Percentiles rank a stretch among this genome's conserved stretches.
Conservation (phyloP, 2,113 vertebrate species). For the Lepisosteus osseus region DNA sequence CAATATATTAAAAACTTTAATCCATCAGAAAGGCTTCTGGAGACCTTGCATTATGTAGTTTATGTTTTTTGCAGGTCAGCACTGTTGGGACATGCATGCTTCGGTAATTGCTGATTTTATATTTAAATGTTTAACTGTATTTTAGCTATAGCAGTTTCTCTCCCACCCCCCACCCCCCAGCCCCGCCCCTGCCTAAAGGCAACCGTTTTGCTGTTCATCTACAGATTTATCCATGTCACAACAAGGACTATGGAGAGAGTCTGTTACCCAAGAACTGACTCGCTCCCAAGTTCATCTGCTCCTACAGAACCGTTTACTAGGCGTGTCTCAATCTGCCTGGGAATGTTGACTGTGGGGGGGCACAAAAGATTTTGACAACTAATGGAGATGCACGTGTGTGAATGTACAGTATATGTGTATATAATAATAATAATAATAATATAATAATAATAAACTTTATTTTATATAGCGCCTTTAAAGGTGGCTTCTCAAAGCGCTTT, state of each 20-base stretch:
- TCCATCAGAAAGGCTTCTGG: background rate
- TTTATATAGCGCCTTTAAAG: no score
- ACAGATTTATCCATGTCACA: slow-evolving; percentile 65
- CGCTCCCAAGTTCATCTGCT: background rate
- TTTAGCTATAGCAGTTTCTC: background rate
- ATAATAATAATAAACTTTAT: no score
- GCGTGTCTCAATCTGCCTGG: slow-evolving; percentile 57
- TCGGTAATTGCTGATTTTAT: slow-evolving; percentile 40
- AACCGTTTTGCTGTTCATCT: slow-evolving; percentile 47
- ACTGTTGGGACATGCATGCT: slow-evolving; percentile 45
- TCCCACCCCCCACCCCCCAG: background rate
- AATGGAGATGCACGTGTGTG: background rate
- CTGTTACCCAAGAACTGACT: slow-evolving; percentile 36
- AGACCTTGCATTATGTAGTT: slow-evolving; percentile 18
- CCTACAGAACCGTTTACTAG: slow-evolving; percentile 40
- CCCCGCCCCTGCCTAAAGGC: slow-evolving; percentile 43
- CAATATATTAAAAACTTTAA: background rate
- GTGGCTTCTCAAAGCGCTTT: no score
- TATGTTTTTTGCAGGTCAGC: slow-evolving; percentile 43
- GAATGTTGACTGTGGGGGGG: slow-evolving; percentile 62
- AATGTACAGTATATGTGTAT: no score
- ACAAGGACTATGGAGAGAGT: slow-evolving; percentile 59
- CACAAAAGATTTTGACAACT: slow-evolving; percentile 17
- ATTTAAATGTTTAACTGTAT: background rate
- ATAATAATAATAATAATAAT: no score